A percentile compares a stretch with the other conserved stretches of the same genome.
These are phyloP conservation scores for Nothocercus nigrocapillus DNA, from an alignment of 2,113 vertebrate species.

Conservation along the genomic window DNA sequence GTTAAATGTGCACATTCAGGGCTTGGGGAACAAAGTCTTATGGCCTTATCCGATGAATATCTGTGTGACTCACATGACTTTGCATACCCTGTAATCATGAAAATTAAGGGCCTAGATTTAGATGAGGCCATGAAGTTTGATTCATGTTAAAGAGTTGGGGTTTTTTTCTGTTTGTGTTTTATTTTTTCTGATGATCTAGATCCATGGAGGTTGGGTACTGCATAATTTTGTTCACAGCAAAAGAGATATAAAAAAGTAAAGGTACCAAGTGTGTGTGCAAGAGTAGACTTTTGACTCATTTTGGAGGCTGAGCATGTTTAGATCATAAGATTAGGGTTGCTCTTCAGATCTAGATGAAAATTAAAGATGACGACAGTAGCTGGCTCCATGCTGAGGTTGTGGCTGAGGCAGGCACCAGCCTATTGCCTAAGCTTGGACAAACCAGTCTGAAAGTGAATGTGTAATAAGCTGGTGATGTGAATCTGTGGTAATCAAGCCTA, in stretches of 20 bases:
- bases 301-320: not conserved
- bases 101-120: slow-evolving; percentile 44
- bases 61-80: slow-evolving; percentile 9
- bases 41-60: not conserved
- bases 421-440: not conserved
- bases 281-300: not conserved
- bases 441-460: not conserved
- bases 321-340: not conserved
- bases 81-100: slow-evolving; percentile 34
- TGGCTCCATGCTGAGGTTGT: not conserved
- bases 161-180: no score
- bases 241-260: not conserved
- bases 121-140: slow-evolving; percentile 29
- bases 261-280: not conserved
- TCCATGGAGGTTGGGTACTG: not conserved
- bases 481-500: not conserved
- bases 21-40: slow-evolving; percentile 26
- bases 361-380: not conserved
- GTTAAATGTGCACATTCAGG: slow-evolving; percentile 34
- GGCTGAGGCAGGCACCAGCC: not conserved
- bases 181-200: not conserved
- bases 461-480: not conserved
- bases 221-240: not conserved
- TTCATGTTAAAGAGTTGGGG: not conserved
- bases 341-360: not conserved